Conservation (phyloP, 1,140 invertebrate genomes). For the Euwallacea fornicatus region DNA sequence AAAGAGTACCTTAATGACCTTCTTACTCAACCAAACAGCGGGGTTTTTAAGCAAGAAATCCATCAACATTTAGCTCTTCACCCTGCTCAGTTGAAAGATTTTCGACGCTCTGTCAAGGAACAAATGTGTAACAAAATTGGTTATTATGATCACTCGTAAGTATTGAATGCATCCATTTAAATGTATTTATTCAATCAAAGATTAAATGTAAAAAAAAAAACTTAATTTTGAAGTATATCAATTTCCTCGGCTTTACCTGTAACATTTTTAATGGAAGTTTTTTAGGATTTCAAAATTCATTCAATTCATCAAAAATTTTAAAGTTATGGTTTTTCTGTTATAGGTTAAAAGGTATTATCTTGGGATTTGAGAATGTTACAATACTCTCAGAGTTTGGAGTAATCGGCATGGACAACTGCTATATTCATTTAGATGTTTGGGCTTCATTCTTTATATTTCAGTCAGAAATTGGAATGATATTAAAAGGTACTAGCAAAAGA, state of each 20-base stretch:
- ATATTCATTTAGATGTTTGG: constrained; percentile 64
- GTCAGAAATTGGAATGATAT: constrained; percentile 55
- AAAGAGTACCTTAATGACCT: constrained; percentile 41
- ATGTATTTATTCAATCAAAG: no score
- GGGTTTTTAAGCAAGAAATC: constrained; percentile 58
- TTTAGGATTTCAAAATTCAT: no score
- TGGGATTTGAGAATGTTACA: constrained; percentile 65
- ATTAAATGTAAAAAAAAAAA: no score
- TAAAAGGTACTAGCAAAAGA: constrained; percentile 55
- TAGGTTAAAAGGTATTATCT: constrained; percentile 62
- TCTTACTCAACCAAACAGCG: constrained; percentile 59
- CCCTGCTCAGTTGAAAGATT: constrained; percentile 62
- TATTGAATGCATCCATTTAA: constrained; percentile 1
- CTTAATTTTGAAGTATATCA: no score
- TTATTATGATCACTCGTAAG: constrained; percentile 59
- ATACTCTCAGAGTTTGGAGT: constrained; percentile 58
- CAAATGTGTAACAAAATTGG: constrained; percentile 58
- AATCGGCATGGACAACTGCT: constrained; percentile 60
- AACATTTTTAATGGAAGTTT: no score
- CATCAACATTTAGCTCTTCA: constrained; percentile 61
- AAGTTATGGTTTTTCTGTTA: constrained; percentile 2
- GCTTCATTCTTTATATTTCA: constrained; percentile 68
- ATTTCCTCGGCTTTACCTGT: background rate
- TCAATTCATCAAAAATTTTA: background rate
- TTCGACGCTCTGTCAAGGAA: constrained; percentile 58